Evolutionary conservation across 2,797 vertebrate genomes (phyloP).

Genomic region (Pseudotriccus pelzelni): DNA sequence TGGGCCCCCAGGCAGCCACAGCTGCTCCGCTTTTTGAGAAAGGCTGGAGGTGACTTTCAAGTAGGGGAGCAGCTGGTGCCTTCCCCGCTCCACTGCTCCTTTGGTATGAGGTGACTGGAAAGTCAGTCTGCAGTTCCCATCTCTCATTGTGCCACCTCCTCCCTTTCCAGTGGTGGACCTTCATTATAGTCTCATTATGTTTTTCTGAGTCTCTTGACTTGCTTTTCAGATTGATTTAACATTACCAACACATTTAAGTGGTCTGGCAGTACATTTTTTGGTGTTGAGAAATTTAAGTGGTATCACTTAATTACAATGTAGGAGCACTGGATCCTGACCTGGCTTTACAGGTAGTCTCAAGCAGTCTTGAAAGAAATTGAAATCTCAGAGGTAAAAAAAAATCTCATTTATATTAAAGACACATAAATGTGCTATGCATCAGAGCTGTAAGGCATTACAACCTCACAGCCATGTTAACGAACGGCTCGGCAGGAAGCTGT

Average conservation of each 20-base stretch:
- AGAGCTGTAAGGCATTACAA: background rate
- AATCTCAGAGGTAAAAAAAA: background rate
- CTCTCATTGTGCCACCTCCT: background rate
- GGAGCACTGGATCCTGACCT: background rate
- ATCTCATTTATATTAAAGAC: background rate
- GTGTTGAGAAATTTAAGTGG: background rate
- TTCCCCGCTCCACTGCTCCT: background rate
- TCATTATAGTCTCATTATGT: background rate
- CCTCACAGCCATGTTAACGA: fast-evolving
- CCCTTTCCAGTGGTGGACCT: background rate
- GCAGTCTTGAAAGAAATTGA: background rate
- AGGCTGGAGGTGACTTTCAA: constrained; percentile 20
- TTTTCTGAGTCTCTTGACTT: background rate
- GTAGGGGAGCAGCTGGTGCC: constrained; percentile 3
- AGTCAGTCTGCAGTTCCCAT: background rate
- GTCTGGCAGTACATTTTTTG: background rate
- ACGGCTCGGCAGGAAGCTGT: background rate
- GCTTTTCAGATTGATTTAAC: background rate
- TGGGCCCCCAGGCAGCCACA: background rate
- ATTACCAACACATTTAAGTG: background rate
- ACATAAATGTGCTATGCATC: background rate
- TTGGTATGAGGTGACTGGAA: background rate
- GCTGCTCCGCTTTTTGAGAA: background rate
- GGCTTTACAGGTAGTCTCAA: background rate
- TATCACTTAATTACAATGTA: background rate